Evolutionary conservation across 1,140 invertebrate genomes (phyloP), one percentile per base, ranked within the genome.

Genomic region (Halyomorpha halys): DNA sequence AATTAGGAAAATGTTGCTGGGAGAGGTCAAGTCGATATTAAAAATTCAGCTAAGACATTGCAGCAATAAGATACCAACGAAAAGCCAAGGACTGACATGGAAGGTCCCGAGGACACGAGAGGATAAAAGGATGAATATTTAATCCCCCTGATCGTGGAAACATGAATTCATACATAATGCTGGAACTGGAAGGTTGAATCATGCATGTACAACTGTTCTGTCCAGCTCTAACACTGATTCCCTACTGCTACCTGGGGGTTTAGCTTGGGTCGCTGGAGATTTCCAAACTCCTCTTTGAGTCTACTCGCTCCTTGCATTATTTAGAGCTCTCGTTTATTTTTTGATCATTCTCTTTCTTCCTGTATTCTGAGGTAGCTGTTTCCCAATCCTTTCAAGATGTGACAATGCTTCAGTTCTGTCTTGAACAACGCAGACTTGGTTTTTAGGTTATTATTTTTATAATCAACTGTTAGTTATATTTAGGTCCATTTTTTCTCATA

Each of bases 101-200:
- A 21, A 49, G n/a, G 47, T 3, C 47, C 5, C 47, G n/a, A 21
- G 47, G n/a, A 18, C 47, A 49, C n/a, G 47, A 49, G 47, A 21
- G 47, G 47, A 21, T 19, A 21, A 19, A 5, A 6, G n/a, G 6
- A 1, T 49, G 21, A 49, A 49, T 49, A 49, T 49, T 49, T 49
- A 16, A 49, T 18, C n/a, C n/a, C n/a, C 47, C 47, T 49, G 47
- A 49, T 49, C 47, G 47, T 18, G 47, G 47, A 49, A 49, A 49
- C 47, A 49, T 49, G 47, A 49, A 49, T 49, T 49, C 47, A 49
- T 49, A 49, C 47, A 49, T 49, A 49, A 49, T 49, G 47, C 47
- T 21, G 47, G 21, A 21, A 18, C 47, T 18, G n/a, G 47, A 19
- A 49, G 47, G n/a, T 1, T 49, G 47, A 49, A 49, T 49, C 11